Evolutionary conservation across 2,888 invertebrate genomes (phyloP).

Genomic region (Empis stercorea): DNA sequence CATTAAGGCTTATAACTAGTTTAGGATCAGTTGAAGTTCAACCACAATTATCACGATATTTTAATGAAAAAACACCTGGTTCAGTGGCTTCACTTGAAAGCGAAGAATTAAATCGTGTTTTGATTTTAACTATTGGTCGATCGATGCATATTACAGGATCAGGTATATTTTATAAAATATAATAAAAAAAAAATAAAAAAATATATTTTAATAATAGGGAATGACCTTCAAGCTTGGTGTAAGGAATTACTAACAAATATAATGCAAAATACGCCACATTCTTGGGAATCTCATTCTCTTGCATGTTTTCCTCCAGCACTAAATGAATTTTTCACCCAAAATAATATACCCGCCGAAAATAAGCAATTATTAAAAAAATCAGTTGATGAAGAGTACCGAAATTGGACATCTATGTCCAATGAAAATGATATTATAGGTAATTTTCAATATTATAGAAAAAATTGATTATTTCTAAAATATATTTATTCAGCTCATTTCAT

Average conservation of each 20-base stretch:
- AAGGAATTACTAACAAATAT: slow-evolving; percentile 80
- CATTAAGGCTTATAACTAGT: slow-evolving; percentile 72
- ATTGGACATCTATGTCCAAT: slow-evolving; percentile 94
- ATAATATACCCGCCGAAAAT: slow-evolving; percentile 73
- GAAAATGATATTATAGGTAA: slow-evolving; percentile 77
- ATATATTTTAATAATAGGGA: slow-evolving; percentile 17
- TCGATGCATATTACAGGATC: slow-evolving; percentile 89
- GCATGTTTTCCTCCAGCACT: slow-evolving; percentile 83
- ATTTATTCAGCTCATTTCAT: slow-evolving; percentile 64
- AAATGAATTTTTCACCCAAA: slow-evolving; percentile 80
- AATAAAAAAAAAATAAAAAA: not conserved
- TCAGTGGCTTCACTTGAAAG: slow-evolving; percentile 79
- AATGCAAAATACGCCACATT: slow-evolving; percentile 88
- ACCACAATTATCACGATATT: slow-evolving; percentile 78
- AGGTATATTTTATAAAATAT: slow-evolving; percentile 28
- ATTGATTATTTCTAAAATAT: slow-evolving; percentile 41
- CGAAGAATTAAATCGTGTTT: slow-evolving; percentile 83
- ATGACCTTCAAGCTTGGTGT: slow-evolving; percentile 56
- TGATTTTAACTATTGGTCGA: slow-evolving; percentile 85
- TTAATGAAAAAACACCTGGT: slow-evolving; percentile 69
- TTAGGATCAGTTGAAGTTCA: slow-evolving; percentile 91
- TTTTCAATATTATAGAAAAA: not conserved
- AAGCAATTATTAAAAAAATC: slow-evolving; percentile 83
- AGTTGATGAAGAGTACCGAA: slow-evolving; percentile 89
- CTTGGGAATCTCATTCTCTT: slow-evolving; percentile 87